Evolutionary conservation across 2,888 invertebrate species (phyloP), one percentile per base, ranked within the genome.

Genomic region (Rhagonycha fulva): DNA sequence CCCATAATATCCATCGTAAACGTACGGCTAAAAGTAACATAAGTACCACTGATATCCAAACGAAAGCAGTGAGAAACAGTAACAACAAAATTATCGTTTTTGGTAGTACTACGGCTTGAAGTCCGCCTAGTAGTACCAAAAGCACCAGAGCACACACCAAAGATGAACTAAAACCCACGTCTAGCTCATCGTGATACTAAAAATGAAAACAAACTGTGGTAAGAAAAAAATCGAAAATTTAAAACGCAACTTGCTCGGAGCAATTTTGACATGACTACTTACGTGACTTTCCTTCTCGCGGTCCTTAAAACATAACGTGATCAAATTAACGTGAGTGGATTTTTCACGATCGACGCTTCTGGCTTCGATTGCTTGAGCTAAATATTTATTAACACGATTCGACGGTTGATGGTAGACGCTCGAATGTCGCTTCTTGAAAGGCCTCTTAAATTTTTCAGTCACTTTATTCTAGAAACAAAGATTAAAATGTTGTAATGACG

Each of bases 341-440:
- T 97, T 97, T 88, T 97, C 96, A 76, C 95, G 91, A 86, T 97
- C 96, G 77, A 97, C 95, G 85, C 95, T 95, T 79, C 97, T 91
- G 32, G 96, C 96, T 86, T 96, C 95, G 82, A 97, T 96, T 30
- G 96, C 96, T 88, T 96, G 96, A 77, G 95, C 94, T 84, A 97
- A 90, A 89, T 95, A 96, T 87, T 96, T 96, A 90, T 97, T 97
- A 76, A 97, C 96, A 81, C 97, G 92, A 89, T 96, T 97, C 60
- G 94, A 94, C 47, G 96, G 95, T 88, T 96, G 95, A 89, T 96
- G 95, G 88, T 95, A 94, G 80, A 95, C 93, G 86, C 94, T 94
- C 82, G 95, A 94, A 88, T 95, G 95, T 83, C 95, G 92, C 89
- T 96, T 96, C 88, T 96, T 95, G 88, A 96, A 93, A 71, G 95